Evolutionary conservation across 2,113 vertebrate genomes (phyloP), one percentile per base, ranked within the genome.

Genomic region (Dromaius novaehollandiae): DNA sequence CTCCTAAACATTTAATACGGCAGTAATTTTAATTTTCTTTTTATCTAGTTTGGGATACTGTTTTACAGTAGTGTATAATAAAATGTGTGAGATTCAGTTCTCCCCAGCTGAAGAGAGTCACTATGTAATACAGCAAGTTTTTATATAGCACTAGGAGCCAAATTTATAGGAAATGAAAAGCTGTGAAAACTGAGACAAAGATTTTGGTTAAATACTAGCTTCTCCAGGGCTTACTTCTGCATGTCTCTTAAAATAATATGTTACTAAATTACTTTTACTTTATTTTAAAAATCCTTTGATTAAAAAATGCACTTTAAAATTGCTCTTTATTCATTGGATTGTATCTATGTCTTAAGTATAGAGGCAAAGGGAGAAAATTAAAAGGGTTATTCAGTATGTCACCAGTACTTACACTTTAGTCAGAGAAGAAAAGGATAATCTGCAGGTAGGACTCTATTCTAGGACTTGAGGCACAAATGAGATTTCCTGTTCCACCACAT

Each of bases 51-150:
- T 63, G 18, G 2, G 51, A 79, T 17, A 46, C 20, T 74, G 20
- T 53, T 28, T 26, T 64, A 42, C 0, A 0, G 42, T 44, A 34
- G 16, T 7, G 7, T 61, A 30, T 58, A 44, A 63, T 60, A 60
- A 60, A 60, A 60, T 8, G 2, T 65, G 13, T 79, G 34, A 95
- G 90, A 79, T 63, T 61, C 10, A 22, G 17, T 83, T 93, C 51
- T 82, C 24, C 26, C 38, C 38, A 51, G n/a, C 3, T 38, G 50
- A 42, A 86, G n/a, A 69, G 8, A 38, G 16, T 15, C 36, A 63
- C 8, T 38, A 18, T n/a, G 6, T 44, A 88, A 63, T 56, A 61
- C 3, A 70, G 15, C 12, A 56, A 51, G 8, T 34, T 90, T 93
- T 92, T 87, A 53, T 80, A 56, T 17, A 58, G 30, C 17, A 48